Evolutionary conservation across 2,797 vertebrate species (phyloP).

Genomic region (Simalia tracyae): DNA sequence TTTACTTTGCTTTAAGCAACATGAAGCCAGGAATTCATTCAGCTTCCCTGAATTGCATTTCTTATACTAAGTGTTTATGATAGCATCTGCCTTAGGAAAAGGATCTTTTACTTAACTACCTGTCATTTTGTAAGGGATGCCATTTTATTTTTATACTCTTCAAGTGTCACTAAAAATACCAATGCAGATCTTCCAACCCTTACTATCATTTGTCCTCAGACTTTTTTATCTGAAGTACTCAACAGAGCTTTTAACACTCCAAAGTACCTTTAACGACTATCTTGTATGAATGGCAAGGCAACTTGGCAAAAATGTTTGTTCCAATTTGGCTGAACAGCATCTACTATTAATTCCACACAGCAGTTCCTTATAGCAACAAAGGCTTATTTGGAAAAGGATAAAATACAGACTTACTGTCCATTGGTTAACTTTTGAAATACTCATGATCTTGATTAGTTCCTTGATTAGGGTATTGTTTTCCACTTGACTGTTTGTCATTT

Average conservation of each 20-base stretch:
- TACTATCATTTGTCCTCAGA: conserved; percentile 43
- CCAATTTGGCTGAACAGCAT: background rate
- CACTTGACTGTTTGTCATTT: background rate
- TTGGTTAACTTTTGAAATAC: background rate
- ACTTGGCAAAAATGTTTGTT: conserved; percentile 13
- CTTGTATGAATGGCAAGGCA: accelerated
- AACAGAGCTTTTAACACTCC: conserved; percentile 44
- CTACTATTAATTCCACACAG: background rate
- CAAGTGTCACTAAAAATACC: conserved; percentile 48
- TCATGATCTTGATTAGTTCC: background rate
- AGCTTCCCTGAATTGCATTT: background rate
- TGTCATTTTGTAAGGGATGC: background rate
- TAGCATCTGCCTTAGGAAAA: background rate
- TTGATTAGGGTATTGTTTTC: background rate
- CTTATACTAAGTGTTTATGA: background rate
- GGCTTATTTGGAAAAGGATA: background rate
- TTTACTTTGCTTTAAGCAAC: background rate
- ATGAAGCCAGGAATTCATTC: background rate
- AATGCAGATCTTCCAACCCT: conserved; percentile 43
- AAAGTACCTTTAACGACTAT: conserved; percentile 19
- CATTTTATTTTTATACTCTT: conserved; percentile 29
- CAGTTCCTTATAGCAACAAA: background rate
- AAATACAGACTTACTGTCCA: background rate
- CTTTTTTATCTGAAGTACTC: conserved; percentile 43
- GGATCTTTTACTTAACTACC: background rate